Percentiles rank a stretch among this genome's conserved stretches.
Evolutionary conservation across 2,113 vertebrate genomes (phyloP).

Genomic region (Elephantulus edwardii): DNA sequence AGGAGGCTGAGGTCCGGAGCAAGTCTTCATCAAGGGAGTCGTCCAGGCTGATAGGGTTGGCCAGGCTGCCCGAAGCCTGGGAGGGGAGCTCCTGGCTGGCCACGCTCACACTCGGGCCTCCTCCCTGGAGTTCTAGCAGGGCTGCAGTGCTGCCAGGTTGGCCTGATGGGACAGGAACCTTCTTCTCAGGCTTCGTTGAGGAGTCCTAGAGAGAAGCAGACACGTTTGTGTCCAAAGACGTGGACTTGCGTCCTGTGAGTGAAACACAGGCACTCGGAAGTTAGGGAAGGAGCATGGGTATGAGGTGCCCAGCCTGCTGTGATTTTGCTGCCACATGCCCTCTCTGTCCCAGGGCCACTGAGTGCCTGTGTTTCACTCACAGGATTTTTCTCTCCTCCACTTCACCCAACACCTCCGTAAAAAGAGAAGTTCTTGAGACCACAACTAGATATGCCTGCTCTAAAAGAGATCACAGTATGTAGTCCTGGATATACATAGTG

Average conservation of each 20-base stretch:
- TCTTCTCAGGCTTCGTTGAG: slow-evolving; percentile 83
- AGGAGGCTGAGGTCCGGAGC: slow-evolving; percentile 80
- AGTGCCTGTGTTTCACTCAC: too few relatives aligned
- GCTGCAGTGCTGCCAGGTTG: slow-evolving; percentile 75
- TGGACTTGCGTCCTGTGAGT: too few relatives aligned
- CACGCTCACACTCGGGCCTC: slow-evolving; percentile 69
- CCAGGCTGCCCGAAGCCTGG: slow-evolving; percentile 66
- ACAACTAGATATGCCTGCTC: too few relatives aligned
- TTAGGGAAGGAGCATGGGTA: background rate
- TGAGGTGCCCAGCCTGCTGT: background rate
- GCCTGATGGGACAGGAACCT: slow-evolving; percentile 75
- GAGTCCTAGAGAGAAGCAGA: slow-evolving; percentile 81
- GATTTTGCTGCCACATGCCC: background rate
- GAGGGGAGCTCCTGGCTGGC: slow-evolving; percentile 73
- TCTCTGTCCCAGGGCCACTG: background rate
- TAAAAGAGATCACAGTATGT: too few relatives aligned
- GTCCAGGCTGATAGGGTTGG: slow-evolving; percentile 77
- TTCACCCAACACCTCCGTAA: background rate
- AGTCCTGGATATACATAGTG: too few relatives aligned
- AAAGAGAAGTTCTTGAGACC: too few relatives aligned
- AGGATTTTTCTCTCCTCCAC: background rate
- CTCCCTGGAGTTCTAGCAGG: slow-evolving; percentile 80
- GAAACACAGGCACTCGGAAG: background rate
- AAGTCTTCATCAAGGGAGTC: slow-evolving; percentile 85
- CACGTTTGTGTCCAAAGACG: background rate